Evolutionary conservation across 2,797 vertebrate species (phyloP).

Genomic region (Silurus aristotelis): DNA sequence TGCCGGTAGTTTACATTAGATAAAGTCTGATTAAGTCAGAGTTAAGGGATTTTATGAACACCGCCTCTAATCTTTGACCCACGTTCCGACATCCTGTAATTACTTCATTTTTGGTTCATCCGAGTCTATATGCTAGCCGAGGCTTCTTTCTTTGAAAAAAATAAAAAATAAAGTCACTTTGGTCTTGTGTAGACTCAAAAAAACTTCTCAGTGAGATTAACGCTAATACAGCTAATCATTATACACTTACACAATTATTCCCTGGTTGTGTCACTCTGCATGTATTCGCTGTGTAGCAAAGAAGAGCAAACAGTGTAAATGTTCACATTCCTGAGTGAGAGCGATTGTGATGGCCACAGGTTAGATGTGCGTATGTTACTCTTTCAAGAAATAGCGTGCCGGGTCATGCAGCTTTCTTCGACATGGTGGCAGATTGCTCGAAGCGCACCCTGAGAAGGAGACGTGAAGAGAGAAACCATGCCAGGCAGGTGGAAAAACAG

Average conservation of each 20-base stretch:
- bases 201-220: conserved; percentile 7
- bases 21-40: conserved; percentile 59
- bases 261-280: neutral
- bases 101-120: conserved; percentile 47
- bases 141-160: neutral
- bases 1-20: conserved; percentile 50
- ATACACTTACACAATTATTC: neutral
- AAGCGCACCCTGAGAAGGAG: conserved; percentile 29
- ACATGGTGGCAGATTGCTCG: conserved; percentile 34
- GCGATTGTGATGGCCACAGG: conserved; percentile 23
- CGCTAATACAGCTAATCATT: conserved; percentile 1
- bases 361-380: conserved; percentile 50
- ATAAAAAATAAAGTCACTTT: neutral
- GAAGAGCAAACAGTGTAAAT: conserved; percentile 9
- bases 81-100: conserved; percentile 46
- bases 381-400: conserved; percentile 55
- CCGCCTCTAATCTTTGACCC: conserved; percentile 25
- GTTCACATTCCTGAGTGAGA: conserved; percentile 20
- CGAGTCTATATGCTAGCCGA: conserved; percentile 18
- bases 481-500: conserved; percentile 60
- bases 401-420: conserved; percentile 58
- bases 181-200: neutral
- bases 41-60: conserved; percentile 41
- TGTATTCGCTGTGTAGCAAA: neutral
- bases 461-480: conserved; percentile 51